Evolutionary conservation across 2,888 invertebrate genomes (phyloP).

Genomic region (Himalopsyche anomala): DNA sequence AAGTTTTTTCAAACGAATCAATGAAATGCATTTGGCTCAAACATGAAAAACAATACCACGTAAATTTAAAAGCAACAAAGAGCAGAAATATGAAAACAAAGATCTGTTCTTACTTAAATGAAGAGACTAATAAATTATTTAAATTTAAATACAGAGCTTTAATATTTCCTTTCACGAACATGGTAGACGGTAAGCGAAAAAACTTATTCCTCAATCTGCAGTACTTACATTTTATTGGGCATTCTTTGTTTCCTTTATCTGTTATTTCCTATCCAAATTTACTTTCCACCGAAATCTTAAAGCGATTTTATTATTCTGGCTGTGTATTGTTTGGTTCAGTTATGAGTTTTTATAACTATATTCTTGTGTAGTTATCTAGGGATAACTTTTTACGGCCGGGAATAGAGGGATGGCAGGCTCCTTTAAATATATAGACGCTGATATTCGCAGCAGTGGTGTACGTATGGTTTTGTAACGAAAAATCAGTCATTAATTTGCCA

Average conservation of each 20-base stretch:
- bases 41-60: too few relatives aligned
- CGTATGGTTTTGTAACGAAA: not conserved
- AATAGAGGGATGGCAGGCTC: conserved; percentile 32
- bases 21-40: too few relatives aligned
- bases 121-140: too few relatives aligned
- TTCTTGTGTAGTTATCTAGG: conserved; percentile 52
- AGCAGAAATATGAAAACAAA: too few relatives aligned
- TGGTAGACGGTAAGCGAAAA: not conserved
- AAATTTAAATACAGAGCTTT: too few relatives aligned
- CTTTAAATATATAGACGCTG: not conserved
- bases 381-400: conserved; percentile 54
- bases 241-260: conserved; percentile 62
- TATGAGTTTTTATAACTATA: conserved; percentile 62
- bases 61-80: too few relatives aligned
- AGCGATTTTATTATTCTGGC: conserved; percentile 61
- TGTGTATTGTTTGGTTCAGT: conserved; percentile 59
- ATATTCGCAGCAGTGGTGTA: not conserved
- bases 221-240: conserved; percentile 54
- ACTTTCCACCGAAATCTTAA: conserved; percentile 59
- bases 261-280: conserved; percentile 62
- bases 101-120: too few relatives aligned
- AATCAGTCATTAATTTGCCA: too few relatives aligned
- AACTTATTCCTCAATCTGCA: conserved; percentile 52
- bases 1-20: too few relatives aligned
- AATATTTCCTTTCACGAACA: too few relatives aligned